These are phyloP conservation scores for Lerista edwardsae DNA, from an alignment of 2,797 vertebrate genomes.

Conservation along the genomic window DNA sequence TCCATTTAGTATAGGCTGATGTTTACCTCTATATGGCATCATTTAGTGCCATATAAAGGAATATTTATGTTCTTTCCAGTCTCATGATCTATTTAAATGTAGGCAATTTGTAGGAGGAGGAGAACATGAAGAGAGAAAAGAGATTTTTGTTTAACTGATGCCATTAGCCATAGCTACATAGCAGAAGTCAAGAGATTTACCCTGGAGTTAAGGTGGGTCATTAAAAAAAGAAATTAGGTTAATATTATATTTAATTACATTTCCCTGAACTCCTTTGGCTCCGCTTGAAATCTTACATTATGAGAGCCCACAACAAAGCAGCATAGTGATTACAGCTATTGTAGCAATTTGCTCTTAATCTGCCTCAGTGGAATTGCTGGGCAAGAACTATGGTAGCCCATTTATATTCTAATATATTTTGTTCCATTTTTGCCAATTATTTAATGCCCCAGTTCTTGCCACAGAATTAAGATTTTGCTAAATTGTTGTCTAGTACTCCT, in stretches of 20 bases:
- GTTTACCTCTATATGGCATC: not conserved
- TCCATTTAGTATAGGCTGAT: not conserved
- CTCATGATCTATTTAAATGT: not conserved
- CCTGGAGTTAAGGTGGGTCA: not conserved
- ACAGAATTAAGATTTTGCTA: not conserved
- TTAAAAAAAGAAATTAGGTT: constrained; percentile 16
- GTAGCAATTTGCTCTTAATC: not conserved
- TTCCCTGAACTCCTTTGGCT: constrained; percentile 9
- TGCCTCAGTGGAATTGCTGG: constrained; percentile 4
- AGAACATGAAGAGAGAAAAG: not conserved
- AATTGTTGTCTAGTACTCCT: not conserved
- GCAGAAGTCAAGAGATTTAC: not conserved
- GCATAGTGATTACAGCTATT: not conserved
- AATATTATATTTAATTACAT: constrained; percentile 7
- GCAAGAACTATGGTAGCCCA: not conserved
- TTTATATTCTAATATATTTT: not conserved
- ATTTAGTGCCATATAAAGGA: not conserved
- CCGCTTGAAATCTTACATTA: constrained; percentile 7
- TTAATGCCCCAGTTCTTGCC: not conserved
- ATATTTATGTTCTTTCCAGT: not conserved
- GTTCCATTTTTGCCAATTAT: constrained; percentile 16
- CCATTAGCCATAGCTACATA: not conserved
- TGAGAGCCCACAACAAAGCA: constrained; percentile 5
- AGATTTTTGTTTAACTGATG: not conserved
- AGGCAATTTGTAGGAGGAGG: not conserved